phyloP scores from a whole-genome alignment of 2,888 invertebrate genomes.

The Mechanitis mazaeus region DNA sequence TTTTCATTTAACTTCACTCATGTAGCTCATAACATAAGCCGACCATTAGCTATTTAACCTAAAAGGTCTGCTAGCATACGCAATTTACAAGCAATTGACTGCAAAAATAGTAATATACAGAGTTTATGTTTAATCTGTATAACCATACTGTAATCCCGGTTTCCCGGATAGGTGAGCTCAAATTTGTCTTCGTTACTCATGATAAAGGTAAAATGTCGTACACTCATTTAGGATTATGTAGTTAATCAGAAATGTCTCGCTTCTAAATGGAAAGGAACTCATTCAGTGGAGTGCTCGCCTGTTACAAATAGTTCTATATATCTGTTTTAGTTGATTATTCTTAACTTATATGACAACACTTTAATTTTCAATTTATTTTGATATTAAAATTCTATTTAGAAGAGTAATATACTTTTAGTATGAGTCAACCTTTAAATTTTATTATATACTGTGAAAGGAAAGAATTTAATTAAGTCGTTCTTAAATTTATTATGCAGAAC shows the following conservation, averaged over 20 bases:
- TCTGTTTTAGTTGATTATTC: too few relatives aligned
- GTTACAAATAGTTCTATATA: background rate
- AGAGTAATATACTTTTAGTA: too few relatives aligned
- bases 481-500: too few relatives aligned
- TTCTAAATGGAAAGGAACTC: constrained; percentile 30
- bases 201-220: constrained; percentile 43
- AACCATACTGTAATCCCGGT: constrained; percentile 34
- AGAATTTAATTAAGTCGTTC: too few relatives aligned
- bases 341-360: too few relatives aligned
- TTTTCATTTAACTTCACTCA: constrained; percentile 28
- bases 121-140: constrained; percentile 5
- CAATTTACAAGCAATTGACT: constrained; percentile 23
- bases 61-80: constrained; percentile 22
- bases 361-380: too few relatives aligned
- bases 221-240: constrained; percentile 43
- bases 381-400: too few relatives aligned
- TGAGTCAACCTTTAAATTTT: too few relatives aligned
- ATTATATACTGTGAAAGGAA: too few relatives aligned
- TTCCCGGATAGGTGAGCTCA: constrained; percentile 44
- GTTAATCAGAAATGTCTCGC: constrained; percentile 36
- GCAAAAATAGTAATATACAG: constrained; percentile 5
- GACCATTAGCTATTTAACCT: constrained; percentile 29
- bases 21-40: constrained; percentile 25
- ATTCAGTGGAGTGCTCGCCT: constrained; percentile 11
- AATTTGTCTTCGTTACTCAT: constrained; percentile 64